Conservation (phyloP, 2,888 invertebrate species). For the Drosophila neonasuta region DNA sequence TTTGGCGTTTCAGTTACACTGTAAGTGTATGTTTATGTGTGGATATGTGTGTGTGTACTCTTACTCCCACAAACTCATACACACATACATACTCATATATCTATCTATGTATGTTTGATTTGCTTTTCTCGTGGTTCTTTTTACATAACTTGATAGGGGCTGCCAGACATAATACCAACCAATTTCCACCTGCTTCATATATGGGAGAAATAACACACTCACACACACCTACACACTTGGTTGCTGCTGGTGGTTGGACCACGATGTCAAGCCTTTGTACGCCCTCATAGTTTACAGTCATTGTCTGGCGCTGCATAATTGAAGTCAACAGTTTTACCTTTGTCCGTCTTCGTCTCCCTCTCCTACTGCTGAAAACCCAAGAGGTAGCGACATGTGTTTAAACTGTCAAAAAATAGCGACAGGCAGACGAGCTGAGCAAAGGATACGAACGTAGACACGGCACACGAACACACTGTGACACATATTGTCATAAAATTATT, state of each 20-base stretch:
- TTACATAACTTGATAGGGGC: constrained; percentile 61
- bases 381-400: constrained; percentile 67
- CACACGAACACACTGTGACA: constrained; percentile 64
- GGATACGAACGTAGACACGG: constrained; percentile 23
- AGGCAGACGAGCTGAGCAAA: constrained; percentile 29
- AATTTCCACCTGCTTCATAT: constrained; percentile 64
- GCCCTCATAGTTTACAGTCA: constrained; percentile 59
- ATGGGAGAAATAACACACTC: constrained; percentile 21
- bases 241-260: constrained; percentile 4
- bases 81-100: background rate
- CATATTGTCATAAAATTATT: constrained; percentile 79
- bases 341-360: background rate
- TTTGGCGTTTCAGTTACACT: constrained; percentile 46
- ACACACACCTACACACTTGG: constrained; percentile 4
- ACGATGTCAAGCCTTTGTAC: constrained; percentile 25
- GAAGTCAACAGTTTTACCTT: constrained; percentile 57
- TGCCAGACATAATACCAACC: constrained; percentile 51
- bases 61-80: background rate
- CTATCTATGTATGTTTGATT: constrained; percentile 14
- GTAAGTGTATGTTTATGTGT: background rate
- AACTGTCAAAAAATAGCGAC: constrained; percentile 68
- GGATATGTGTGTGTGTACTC: constrained; percentile 1
- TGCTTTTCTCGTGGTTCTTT: constrained; percentile 20
- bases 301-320: constrained; percentile 63
- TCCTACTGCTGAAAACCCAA: constrained; percentile 3